These are phyloP conservation scores for Allophyes oxyacanthae DNA, from an alignment of 2,888 invertebrate species.

Conservation along the genomic window DNA sequence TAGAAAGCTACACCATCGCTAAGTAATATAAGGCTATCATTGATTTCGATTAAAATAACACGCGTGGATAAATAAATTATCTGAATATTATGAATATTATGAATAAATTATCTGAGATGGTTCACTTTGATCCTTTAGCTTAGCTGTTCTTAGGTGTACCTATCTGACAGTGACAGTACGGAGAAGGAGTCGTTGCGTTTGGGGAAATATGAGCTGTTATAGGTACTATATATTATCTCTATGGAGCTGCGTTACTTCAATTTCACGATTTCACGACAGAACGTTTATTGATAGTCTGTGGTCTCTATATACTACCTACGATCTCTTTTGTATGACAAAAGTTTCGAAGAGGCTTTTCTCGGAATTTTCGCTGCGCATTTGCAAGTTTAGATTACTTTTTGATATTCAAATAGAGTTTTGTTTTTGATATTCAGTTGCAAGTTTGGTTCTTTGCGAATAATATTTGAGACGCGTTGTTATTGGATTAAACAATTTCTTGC, in stretches of 20 bases:
- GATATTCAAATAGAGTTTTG: slow-evolving; percentile 33
- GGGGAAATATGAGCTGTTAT: slow-evolving; percentile 21
- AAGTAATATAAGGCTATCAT: no score
- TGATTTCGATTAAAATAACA: no score
- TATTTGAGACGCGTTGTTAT: no score
- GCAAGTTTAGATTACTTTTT: slow-evolving; percentile 45
- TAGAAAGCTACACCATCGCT: no score
- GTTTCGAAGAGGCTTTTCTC: slow-evolving; percentile 19
- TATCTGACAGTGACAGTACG: no score
- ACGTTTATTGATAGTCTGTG: neutral
- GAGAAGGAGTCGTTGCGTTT: slow-evolving; percentile 11
- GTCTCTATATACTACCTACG: slow-evolving; percentile 2
- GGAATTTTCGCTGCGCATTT: slow-evolving; percentile 30
- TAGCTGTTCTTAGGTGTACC: no score
- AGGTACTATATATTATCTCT: no score
- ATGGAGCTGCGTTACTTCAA: slow-evolving; percentile 8
- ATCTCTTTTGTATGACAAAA: slow-evolving; percentile 23
- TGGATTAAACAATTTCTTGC: no score
- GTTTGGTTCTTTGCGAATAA: slow-evolving; percentile 3
- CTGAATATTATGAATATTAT: no score
- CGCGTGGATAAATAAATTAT: no score
- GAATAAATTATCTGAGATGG: no score
- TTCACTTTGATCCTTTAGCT: no score
- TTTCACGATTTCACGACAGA: neutral
- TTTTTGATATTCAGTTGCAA: slow-evolving; percentile 22